These are phyloP conservation scores for Parelbella ahira DNA, from an alignment of 2,888 invertebrate species.

Conservation along the genomic window DNA sequence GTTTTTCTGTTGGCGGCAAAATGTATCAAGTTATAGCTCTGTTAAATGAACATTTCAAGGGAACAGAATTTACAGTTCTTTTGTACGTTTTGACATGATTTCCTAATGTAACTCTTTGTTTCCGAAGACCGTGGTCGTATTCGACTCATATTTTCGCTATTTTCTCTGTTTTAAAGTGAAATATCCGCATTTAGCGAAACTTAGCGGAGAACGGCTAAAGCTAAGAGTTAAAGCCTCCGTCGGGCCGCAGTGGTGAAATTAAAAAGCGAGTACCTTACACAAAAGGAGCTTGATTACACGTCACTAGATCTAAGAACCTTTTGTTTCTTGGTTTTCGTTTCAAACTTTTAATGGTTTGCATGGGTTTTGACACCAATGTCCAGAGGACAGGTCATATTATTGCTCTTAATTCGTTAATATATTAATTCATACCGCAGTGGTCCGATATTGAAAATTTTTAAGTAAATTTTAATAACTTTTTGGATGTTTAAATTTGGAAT, in stretches of 20 bases:
- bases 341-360: constrained; percentile 35
- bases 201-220: constrained; percentile 8
- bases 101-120: constrained; percentile 41
- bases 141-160: constrained; percentile 14
- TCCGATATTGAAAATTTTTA: no score
- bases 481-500: no score
- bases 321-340: constrained; percentile 50
- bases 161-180: constrained; percentile 23
- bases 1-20: constrained; percentile 58
- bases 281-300: constrained; percentile 66
- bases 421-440: no score
- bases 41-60: constrained; percentile 54
- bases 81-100: constrained; percentile 41
- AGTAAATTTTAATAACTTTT: no score
- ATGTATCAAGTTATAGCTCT: constrained; percentile 60
- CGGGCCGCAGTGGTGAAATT: constrained; percentile 41
- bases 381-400: no score
- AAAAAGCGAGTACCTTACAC: constrained; percentile 49
- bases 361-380: constrained; percentile 10
- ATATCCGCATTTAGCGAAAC: constrained; percentile 19
- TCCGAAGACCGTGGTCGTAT: constrained; percentile 29
- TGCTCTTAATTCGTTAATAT: no score
- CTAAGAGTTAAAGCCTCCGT: constrained; percentile 32
- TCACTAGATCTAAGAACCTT: constrained; percentile 53
- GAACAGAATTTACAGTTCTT: constrained; percentile 48